Evolutionary conservation across 2,113 vertebrate species (phyloP).

Genomic region (Rhegmatorhina hoffmannsi): DNA sequence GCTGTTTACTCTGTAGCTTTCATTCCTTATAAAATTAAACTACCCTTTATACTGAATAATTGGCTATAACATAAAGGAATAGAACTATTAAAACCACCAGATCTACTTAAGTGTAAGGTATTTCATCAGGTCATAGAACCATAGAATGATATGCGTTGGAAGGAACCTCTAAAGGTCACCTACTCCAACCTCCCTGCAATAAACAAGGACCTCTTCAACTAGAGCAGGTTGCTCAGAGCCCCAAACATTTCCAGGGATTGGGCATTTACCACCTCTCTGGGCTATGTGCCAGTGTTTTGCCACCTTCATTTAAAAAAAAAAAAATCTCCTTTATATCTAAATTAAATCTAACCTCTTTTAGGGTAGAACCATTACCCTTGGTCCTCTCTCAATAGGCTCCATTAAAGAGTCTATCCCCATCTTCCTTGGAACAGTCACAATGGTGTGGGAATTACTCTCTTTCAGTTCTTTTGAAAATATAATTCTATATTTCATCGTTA

Average conservation of each 20-base stretch:
- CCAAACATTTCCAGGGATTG: not conserved
- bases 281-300: not conserved
- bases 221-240: not conserved
- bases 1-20: too few relatives aligned
- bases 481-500: not conserved
- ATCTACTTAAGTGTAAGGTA: not conserved
- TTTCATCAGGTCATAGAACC: not conserved
- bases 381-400: fast-evolving
- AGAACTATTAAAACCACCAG: not conserved
- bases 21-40: too few relatives aligned
- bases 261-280: not conserved
- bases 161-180: not conserved
- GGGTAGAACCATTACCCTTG: not conserved
- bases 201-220: not conserved
- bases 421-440: not conserved
- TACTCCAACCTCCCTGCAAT: fast-evolving
- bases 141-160: not conserved
- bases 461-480: not conserved
- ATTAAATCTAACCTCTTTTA: not conserved
- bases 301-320: not conserved
- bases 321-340: not conserved
- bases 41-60: too few relatives aligned
- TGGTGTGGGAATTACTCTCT: not conserved
- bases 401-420: not conserved
- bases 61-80: not conserved